These are phyloP conservation scores for Lucilia sericata DNA, from an alignment of 1,140 invertebrate species.

Conservation along the genomic window DNA sequence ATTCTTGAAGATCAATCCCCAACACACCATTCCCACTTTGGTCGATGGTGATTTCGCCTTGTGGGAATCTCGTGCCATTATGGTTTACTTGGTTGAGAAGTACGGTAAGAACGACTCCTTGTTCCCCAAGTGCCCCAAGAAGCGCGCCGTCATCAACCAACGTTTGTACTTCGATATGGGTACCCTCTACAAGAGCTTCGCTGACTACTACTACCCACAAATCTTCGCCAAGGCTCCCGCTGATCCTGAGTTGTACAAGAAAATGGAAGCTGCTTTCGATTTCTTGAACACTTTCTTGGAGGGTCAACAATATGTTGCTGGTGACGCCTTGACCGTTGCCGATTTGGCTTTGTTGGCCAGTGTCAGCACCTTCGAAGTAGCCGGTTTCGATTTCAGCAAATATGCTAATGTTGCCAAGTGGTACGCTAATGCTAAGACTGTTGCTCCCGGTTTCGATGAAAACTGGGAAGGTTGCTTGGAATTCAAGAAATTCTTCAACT, in stretches of 20 bases:
- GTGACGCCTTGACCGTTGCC: conserved; percentile 79
- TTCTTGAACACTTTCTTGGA: conserved; percentile 78
- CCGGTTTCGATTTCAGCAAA: conserved; percentile 75
- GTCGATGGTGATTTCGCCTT: conserved; percentile 76
- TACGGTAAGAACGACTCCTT: conserved; percentile 78
- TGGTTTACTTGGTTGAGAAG: conserved; percentile 76
- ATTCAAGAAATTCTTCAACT: conserved; percentile 66
- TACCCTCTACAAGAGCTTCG: conserved; percentile 74
- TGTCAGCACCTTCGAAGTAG: conserved; percentile 76
- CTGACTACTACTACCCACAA: conserved; percentile 77
- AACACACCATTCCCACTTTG: conserved; percentile 76
- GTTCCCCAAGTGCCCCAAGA: conserved; percentile 78
- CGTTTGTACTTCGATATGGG: conserved; percentile 81
- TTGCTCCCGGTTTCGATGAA: conserved; percentile 79
- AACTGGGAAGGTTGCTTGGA: conserved; percentile 72
- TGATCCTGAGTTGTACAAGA: conserved; percentile 76
- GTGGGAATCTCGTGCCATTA: conserved; percentile 81
- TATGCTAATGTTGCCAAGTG: conserved; percentile 79
- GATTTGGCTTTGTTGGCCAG: conserved; percentile 75
- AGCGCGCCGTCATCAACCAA: conserved; percentile 79
- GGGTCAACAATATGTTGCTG: conserved; percentile 75
- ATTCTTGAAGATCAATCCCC: conserved; percentile 74
- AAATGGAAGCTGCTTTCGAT: conserved; percentile 74
- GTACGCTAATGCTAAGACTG: conserved; percentile 77
- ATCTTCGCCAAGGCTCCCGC: conserved; percentile 74